Evolutionary conservation across 2,113 vertebrate genomes (phyloP), one percentile per base, ranked within the genome.

Genomic region (Tichodroma muraria): DNA sequence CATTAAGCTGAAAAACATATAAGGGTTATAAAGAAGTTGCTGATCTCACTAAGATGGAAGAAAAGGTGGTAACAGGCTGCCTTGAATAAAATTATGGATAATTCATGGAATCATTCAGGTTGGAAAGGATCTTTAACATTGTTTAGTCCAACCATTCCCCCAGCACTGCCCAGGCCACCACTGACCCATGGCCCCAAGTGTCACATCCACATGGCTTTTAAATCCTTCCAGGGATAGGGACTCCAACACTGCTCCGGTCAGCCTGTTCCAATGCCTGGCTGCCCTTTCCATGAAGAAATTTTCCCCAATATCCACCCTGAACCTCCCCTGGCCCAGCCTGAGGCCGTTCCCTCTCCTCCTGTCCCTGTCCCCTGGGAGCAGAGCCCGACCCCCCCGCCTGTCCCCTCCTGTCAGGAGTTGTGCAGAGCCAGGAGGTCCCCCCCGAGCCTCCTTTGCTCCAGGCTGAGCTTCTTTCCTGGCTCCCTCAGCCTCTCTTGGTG

Each of bases 261-360:
- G n/a, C n/a, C n/a, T n/a, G n/a, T n/a, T n/a, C n/a, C n/a, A n/a
- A n/a, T n/a, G n/a, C n/a, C n/a, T n/a, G n/a, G n/a, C n/a, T n/a
- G n/a, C n/a, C n/a, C 6, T 61, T 35, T 20, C 3, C 0, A 2
- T 13, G 30, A 31, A 6, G n/a, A 16, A 21, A 25, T 52, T 11
- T 45, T 4, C 19, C 14, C 11, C 4, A 33, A 16, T 28, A 45
- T 18, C 21, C 42, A 27, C 2, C 0, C 1, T n/a, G 1, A 30
- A 0, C 5, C 24, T 63, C 1, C 15, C 10, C 24, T 30, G 16
- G 44, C 16, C 1, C 27, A 52, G 0, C 28, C 2, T 81, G 60
- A 75, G 28, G 52, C 53, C 0, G 0, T 38, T 66, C 7, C 45
- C 23, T 66, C 60, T 66, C 6, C 6, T 73, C 60, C 60, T 44